These are phyloP conservation scores for Hydractinia echinata DNA, from an alignment of 30 jellyfish, hydroid and myxozoan genomes.

Conservation along the genomic window DNA sequence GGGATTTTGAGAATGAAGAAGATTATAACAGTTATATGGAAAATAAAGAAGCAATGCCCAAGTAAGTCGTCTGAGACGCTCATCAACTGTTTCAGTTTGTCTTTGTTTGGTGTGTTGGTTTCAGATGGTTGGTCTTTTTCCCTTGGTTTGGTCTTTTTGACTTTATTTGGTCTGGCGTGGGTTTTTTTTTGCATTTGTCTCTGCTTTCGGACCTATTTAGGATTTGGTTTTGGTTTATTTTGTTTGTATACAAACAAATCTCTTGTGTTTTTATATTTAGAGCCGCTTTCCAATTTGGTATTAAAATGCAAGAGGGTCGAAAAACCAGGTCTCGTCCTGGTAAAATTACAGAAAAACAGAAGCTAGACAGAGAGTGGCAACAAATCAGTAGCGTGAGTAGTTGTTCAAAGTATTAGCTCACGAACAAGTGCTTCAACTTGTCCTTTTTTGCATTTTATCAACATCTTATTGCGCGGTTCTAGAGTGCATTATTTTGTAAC, in stretches of 20 bases:
- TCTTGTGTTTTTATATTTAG: constrained; percentile 33
- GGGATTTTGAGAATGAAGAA: constrained; percentile 98
- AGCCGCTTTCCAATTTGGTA: constrained; percentile 98
- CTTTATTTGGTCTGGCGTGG: too few species aligned
- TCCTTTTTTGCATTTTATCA: too few species aligned
- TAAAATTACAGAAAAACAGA: constrained; percentile 87
- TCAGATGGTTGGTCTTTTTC: too few species aligned
- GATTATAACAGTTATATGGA: constrained; percentile 96
- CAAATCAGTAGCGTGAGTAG: constrained; percentile 79
- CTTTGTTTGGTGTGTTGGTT: too few species aligned
- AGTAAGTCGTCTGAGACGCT: constrained; percentile 33
- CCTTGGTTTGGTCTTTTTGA: too few species aligned
- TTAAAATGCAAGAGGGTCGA: constrained; percentile 95
- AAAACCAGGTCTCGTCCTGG: constrained; percentile 94
- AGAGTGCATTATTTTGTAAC: too few species aligned
- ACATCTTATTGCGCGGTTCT: too few species aligned
- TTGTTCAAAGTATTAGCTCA: neutral
- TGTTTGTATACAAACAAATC: neutral
- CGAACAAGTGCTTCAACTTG: too few species aligned
- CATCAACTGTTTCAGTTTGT: too few species aligned
- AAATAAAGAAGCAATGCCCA: constrained; percentile 93
- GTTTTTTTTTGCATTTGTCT: neutral
- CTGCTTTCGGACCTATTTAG: neutral
- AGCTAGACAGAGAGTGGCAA: constrained; percentile 98
- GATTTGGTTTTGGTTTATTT: neutral